Base-by-base conservation (phyloP, 2,888 invertebrate species). In the Blera fallax region DNA sequence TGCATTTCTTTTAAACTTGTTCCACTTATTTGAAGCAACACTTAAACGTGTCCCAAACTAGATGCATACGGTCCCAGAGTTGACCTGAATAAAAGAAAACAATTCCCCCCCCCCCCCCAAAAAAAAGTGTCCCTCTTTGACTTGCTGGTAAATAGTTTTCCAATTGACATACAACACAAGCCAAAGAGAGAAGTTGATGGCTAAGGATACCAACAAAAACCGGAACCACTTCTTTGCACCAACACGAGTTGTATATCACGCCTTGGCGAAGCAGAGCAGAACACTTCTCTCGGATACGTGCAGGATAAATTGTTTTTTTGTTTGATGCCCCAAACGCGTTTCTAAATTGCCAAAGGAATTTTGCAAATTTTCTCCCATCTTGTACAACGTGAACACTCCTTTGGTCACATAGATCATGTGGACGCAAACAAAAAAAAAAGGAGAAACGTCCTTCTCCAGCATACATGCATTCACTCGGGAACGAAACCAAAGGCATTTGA, bases 261-360 rank as follows among this genome's bases (percentile, higher is more conserved):
- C 50, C 40, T 65, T 43, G 69, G 18, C 34, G 34, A 60, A 64
- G 18, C 72, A 37, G 21, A 40, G 60, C 40, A 45, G 10, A 34
- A 62, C 62, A 37, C 37, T 40, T 40, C 45, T 40, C 40, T 1
- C 34, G 6, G n/a, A 43, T 40, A 76, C 43, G 50, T 24, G 56
- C 40, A 27, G 24, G 16, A 32, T 34, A 45, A 62, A n/a, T n/a
- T n/a, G n/a, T 27, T 40, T 24, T 48, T 58, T 4, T 64, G 29
- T 40, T 64, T 34, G n/a, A 14, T 62, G 52, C 27, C 24, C 21
- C 48, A 24, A 65, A 56, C 58, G 64, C 48, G 56, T 64, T 60
- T 48, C 64, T 43, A 80, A 84, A 84, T 58, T 80, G 80, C 78
- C 69, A 76, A 43, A 76, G 74, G 40, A 74, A 74, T 79, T 76